Percentiles rank a stretch among this genome's conserved stretches.
These are phyloP conservation scores for Pipistrellus nathusii DNA, from an alignment of 2,797 vertebrate genomes.

Conservation along the genomic window DNA sequence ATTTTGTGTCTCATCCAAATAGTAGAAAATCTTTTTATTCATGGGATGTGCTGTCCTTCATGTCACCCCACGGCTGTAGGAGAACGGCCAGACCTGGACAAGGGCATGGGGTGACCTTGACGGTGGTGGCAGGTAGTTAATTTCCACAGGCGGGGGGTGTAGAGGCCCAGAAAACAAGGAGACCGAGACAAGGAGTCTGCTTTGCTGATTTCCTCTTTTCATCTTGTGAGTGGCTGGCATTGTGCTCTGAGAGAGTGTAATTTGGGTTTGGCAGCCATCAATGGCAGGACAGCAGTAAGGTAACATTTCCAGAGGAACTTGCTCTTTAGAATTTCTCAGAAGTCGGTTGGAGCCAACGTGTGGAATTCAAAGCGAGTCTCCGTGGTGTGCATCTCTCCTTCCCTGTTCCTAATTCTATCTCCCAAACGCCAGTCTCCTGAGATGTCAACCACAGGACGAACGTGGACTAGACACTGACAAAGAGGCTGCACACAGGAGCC, in stretches of 20 bases:
- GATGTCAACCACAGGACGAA: neutral
- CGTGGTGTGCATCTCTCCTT: neutral
- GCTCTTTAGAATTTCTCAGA: slow-evolving; percentile 70
- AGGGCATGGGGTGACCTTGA: neutral
- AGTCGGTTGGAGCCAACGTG: neutral
- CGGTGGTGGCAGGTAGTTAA: neutral
- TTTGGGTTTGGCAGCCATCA: slow-evolving; percentile 69
- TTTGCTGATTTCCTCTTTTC: slow-evolving; percentile 64
- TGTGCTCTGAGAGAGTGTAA: slow-evolving; percentile 50
- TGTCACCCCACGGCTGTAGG: neutral
- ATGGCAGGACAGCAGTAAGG: neutral
- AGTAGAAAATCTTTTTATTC: neutral
- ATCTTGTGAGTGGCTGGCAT: slow-evolving; percentile 31
- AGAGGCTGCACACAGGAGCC: neutral
- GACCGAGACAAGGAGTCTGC: neutral
- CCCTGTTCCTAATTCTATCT: slow-evolving; percentile 51
- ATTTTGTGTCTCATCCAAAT: neutral
- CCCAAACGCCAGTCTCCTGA: neutral
- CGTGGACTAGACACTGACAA: neutral
- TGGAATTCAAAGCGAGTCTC: slow-evolving; percentile 16
- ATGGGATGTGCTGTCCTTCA: neutral
- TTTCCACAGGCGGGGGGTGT: neutral
- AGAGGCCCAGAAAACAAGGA: slow-evolving; percentile 62
- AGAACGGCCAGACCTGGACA: neutral
- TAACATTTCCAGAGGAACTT: slow-evolving; percentile 42